phyloP scores from a whole-genome alignment of 2,888 invertebrate species.

The Thymelicus lineola region DNA sequence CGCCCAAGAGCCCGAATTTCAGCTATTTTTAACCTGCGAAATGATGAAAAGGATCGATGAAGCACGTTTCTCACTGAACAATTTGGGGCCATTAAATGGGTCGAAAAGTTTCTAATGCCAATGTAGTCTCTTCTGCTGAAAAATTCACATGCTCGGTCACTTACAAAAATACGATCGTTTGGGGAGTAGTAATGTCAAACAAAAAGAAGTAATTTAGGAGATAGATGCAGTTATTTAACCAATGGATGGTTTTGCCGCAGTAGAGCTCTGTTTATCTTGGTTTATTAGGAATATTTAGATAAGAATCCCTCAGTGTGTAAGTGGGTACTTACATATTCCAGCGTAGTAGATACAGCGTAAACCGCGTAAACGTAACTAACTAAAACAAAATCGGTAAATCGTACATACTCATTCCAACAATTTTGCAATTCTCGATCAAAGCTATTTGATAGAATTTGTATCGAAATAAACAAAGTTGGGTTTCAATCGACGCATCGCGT shows the following conservation, averaged over 20 bases:
- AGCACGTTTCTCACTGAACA: constrained; percentile 21
- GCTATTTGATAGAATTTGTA: constrained; percentile 36
- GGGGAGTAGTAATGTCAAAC: too few relatives aligned
- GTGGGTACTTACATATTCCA: too few relatives aligned
- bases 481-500: constrained; percentile 38
- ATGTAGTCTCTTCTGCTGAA: background rate
- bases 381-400: background rate
- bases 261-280: too few relatives aligned
- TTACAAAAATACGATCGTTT: too few relatives aligned
- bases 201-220: too few relatives aligned
- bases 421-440: constrained; percentile 1
- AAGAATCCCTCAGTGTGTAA: too few relatives aligned
- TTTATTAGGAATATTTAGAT: too few relatives aligned
- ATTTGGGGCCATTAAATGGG: constrained; percentile 28
- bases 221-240: too few relatives aligned
- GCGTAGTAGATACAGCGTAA: too few relatives aligned
- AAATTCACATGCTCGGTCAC: background rate
- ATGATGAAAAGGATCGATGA: constrained; percentile 31
- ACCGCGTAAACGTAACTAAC: too few relatives aligned
- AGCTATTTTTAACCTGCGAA: constrained; percentile 31
- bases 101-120: background rate
- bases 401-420: background rate
- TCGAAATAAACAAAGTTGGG: constrained; percentile 29
- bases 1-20: constrained; percentile 37
- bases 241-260: too few relatives aligned